phyloP scores from a whole-genome alignment of 2,113 vertebrate species.

The Paramormyrops kingsleyae region DNA sequence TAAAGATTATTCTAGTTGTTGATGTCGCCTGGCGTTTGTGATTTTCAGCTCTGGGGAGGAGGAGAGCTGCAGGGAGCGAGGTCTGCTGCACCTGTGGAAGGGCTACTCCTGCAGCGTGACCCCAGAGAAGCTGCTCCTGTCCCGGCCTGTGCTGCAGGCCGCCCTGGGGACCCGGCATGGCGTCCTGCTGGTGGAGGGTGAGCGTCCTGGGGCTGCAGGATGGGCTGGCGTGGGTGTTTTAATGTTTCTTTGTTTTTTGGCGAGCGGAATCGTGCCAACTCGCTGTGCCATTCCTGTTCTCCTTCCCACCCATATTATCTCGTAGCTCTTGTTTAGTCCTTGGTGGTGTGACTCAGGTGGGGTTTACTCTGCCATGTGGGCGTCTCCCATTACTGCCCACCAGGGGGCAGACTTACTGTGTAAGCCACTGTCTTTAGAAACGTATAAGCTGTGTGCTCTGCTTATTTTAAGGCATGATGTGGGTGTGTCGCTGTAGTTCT shows the following conservation, averaged over 20 bases:
- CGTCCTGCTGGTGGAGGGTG: conserved; percentile 84
- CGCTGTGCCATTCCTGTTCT: not conserved
- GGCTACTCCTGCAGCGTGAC: conserved; percentile 74
- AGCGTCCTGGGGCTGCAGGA: not conserved
- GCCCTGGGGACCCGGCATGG: conserved; percentile 79
- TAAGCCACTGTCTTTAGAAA: not conserved
- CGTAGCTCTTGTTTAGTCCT: not conserved
- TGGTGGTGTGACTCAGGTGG: not conserved
- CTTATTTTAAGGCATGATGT: not conserved
- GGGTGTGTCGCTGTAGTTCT: not conserved
- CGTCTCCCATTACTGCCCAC: not conserved
- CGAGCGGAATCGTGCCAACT: not conserved
- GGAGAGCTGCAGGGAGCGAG: conserved; percentile 72
- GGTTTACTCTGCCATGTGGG: not conserved
- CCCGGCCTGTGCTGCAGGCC: conserved; percentile 79
- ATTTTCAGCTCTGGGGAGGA: conserved; percentile 61
- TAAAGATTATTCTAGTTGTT: conserved; percentile 15
- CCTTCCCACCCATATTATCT: not conserved
- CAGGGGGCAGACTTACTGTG: not conserved
- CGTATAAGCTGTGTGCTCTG: not conserved
- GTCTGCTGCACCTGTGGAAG: conserved; percentile 80
- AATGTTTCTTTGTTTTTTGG: not conserved
- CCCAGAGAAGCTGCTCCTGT: conserved; percentile 73
- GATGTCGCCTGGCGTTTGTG: conserved; percentile 14
- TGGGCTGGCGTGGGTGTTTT: not conserved